Evolutionary conservation across 2,797 vertebrate genomes (phyloP), one percentile per base, ranked within the genome.

Genomic region (Hippoglossus hippoglossus): DNA sequence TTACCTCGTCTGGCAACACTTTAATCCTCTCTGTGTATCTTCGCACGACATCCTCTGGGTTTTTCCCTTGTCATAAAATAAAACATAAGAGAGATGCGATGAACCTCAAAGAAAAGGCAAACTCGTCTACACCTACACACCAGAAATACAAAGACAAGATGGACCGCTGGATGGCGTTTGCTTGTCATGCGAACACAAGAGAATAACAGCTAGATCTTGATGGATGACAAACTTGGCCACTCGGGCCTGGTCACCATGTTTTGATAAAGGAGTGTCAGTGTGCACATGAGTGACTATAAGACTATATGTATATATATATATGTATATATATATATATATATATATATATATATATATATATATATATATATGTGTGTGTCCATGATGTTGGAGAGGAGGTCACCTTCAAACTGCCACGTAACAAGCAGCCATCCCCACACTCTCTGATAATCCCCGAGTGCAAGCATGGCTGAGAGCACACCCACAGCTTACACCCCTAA

Each of bases 21-120:
- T 97, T 99, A 80, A 98, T 96, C 89, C 97, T 98, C 91, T 98
- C 97, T 61, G 96, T 96, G 91, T 98, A 99, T 84, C 96, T 94
- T 21, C 96, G 93, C 66, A 99, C 98, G 77, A 99, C 97, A 8
- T 98, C 97, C 90, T 99, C 97, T 0, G 97, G 96, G 84, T 95
- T 96, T 93, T 98, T 99, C 61, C 96, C 97, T 97, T 75, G 15
- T 53, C 61, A 77, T 21, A 15, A 86, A 69, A 61, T 2, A 67
- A 61, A 54, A 58, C 7, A 67, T 1, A 47, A 71, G 8, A 77
- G 22, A 58, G 4, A 76, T 66, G n/a, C 83, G 24, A 59, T 53
- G 22, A 52, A n/a, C 31, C 58, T 50, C 13, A 67, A 66, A 68
- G 31, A 68, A 39, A 34, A 51, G 24, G 4, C 0, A 63, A 80